These are phyloP conservation scores for Augochlora pura DNA, from an alignment of 1,140 invertebrate species.

Conservation along the genomic window DNA sequence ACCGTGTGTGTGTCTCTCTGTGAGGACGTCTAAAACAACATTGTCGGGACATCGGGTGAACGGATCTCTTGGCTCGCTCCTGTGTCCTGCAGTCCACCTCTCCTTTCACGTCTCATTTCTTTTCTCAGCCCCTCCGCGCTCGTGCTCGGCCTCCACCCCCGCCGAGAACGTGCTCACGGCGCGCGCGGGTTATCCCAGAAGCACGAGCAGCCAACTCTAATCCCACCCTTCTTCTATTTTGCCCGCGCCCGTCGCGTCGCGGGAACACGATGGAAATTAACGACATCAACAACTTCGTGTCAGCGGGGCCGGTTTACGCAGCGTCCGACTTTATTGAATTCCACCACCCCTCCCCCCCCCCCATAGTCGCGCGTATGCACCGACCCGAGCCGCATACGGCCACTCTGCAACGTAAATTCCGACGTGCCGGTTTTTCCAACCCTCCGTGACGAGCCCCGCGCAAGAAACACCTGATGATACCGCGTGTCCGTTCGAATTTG, in stretches of 20 bases:
- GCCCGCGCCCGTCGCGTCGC: neutral
- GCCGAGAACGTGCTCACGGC: slow-evolving; percentile 16
- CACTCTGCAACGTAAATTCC: too few species aligned
- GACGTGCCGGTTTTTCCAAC: too few species aligned
- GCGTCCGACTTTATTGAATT: slow-evolving; percentile 48
- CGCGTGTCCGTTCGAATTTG: too few species aligned
- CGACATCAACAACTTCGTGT: slow-evolving; percentile 53
- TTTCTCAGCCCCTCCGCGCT: slow-evolving; percentile 25
- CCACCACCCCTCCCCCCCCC: too few species aligned
- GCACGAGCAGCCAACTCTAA: slow-evolving; percentile 31
- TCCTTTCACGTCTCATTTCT: slow-evolving; percentile 60
- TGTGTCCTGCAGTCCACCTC: neutral
- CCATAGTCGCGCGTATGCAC: too few species aligned
- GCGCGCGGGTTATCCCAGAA: slow-evolving; percentile 23
- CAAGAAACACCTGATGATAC: too few species aligned
- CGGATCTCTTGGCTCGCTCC: slow-evolving; percentile 26
- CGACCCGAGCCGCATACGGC: too few species aligned
- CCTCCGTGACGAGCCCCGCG: too few species aligned
- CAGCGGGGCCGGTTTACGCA: slow-evolving; percentile 30
- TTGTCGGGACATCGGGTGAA: slow-evolving; percentile 45
- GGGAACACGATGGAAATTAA: slow-evolving; percentile 57
- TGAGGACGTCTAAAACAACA: slow-evolving; percentile 59
- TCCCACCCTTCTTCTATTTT: neutral
- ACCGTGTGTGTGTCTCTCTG: slow-evolving; percentile 49
- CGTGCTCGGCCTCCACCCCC: neutral